Base-by-base conservation (phyloP, 2,888 invertebrate species). In the Steinernema carpocapsae region DNA sequence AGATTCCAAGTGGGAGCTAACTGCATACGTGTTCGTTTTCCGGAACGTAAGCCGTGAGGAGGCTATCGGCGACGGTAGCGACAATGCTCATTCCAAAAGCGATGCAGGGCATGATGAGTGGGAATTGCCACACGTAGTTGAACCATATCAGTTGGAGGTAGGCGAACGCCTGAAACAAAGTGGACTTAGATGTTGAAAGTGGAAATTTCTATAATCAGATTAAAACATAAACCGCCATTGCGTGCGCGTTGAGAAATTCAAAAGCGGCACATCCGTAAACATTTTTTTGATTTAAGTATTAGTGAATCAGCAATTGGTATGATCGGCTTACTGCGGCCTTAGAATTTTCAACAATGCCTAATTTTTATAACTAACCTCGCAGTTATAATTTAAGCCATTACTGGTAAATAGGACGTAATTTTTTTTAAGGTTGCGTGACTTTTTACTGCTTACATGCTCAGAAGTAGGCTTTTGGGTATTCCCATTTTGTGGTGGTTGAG, bases 1-100 rank as follows among this genome's bases (percentile, higher is more conserved):
- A n/a, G n/a, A n/a, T n/a, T n/a, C n/a, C n/a, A n/a, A n/a, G 12
- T 14, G 70, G 14, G 48, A 56, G 56, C 22, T 56, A 26, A 43
- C 7, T 43, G 43, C 70, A 19, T 56, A 74, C 74, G 22, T 75
- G 83, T 71, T 83, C 80, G 6, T 80, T 76, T 73, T 80, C 80
- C 37, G 80, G 79, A 7, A 82, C 82, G 7, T 81, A 45, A n/a
- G 78, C 72, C 6, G 81, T 82, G 45, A 83, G 43, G 43, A 82
- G 52, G 64, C 79, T 79, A 73, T 83, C 83, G 6, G 80, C 74
- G 12, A 79, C 80, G 1, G 80, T 83, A 1, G 78, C 79, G 1
- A 79, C 79, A 4, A 82, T 74, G 71, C 78, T 79, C 80, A 80
- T 82, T 74, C 81, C 81, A n/a, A 82, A 74, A 4, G 79, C 79